Percentiles rank a stretch among this genome's conserved stretches.
phyloP scores from a whole-genome alignment of 2,888 invertebrate species.

The Hirtodrosophila trivittata region DNA sequence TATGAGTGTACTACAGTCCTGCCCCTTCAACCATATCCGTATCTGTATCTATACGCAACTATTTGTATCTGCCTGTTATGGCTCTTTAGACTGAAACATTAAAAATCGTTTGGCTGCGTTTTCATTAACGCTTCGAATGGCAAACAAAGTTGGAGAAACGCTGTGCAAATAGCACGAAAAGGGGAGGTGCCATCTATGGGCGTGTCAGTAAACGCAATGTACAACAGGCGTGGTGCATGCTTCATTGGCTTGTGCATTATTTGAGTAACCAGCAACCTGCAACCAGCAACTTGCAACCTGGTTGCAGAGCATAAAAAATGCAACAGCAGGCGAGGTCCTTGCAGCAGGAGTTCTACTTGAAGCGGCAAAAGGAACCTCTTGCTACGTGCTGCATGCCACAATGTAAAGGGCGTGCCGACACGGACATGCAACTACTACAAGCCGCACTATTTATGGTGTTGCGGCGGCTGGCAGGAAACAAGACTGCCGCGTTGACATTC shows the following conservation, averaged over 20 bases:
- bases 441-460: constrained; percentile 74
- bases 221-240: constrained; percentile 56
- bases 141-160: constrained; percentile 69
- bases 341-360: constrained; percentile 14
- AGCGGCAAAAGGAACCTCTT: constrained; percentile 34
- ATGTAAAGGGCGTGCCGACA: constrained; percentile 62
- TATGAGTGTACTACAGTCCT: too few relatives aligned
- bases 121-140: constrained; percentile 59
- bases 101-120: constrained; percentile 52
- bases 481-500: constrained; percentile 11
- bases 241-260: constrained; percentile 81
- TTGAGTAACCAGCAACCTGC: constrained; percentile 58
- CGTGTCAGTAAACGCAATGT: constrained; percentile 41
- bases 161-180: constrained; percentile 51
- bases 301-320: constrained; percentile 80
- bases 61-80: constrained; percentile 26
- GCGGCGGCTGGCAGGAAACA: constrained; percentile 59
- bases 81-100: constrained; percentile 19
- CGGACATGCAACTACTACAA: constrained; percentile 70
- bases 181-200: constrained; percentile 17
- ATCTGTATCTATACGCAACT: constrained; percentile 4
- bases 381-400: background rate
- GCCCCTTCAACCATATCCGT: too few relatives aligned
- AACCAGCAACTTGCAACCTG: constrained; percentile 44
- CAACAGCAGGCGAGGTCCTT: constrained; percentile 56